Percentiles rank a stretch among this genome's conserved stretches.
phyloP scores from a whole-genome alignment of 2,113 vertebrate genomes.

The Otis tarda region DNA sequence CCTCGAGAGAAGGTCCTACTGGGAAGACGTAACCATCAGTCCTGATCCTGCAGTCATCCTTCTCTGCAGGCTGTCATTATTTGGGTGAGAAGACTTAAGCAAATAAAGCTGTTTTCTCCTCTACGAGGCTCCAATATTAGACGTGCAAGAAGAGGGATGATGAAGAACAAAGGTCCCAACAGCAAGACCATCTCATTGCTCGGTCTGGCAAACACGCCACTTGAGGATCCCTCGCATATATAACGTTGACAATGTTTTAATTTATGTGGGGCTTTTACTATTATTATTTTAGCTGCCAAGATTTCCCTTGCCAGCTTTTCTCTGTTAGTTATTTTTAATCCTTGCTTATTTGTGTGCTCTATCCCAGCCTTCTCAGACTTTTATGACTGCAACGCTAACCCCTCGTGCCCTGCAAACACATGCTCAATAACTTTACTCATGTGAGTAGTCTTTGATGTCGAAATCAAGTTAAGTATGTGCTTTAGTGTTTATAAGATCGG shows the following conservation, averaged over 20 bases:
- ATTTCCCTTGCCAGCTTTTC: constrained; percentile 25
- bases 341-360: constrained; percentile 32
- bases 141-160: not conserved
- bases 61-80: not conserved
- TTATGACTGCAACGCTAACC: not conserved
- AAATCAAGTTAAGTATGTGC: constrained; percentile 26
- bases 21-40: not conserved
- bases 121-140: not conserved
- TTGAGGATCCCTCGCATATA: not conserved
- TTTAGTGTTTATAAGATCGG: constrained; percentile 26
- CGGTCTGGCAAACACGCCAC: not conserved
- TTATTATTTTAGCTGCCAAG: constrained; percentile 52
- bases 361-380: not conserved
- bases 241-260: not conserved
- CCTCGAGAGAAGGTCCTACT: not conserved
- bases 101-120: not conserved
- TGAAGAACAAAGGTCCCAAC: constrained; percentile 10
- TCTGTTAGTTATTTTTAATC: constrained; percentile 54
- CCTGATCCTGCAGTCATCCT: not conserved
- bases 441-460: constrained; percentile 43
- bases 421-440: not conserved
- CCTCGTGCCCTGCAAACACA: constrained; percentile 38
- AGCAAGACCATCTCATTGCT: not conserved
- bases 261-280: not conserved
- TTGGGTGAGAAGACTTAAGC: not conserved